Evolutionary conservation across 2,113 vertebrate species (phyloP).

Genomic region (Labrus mixtus): DNA sequence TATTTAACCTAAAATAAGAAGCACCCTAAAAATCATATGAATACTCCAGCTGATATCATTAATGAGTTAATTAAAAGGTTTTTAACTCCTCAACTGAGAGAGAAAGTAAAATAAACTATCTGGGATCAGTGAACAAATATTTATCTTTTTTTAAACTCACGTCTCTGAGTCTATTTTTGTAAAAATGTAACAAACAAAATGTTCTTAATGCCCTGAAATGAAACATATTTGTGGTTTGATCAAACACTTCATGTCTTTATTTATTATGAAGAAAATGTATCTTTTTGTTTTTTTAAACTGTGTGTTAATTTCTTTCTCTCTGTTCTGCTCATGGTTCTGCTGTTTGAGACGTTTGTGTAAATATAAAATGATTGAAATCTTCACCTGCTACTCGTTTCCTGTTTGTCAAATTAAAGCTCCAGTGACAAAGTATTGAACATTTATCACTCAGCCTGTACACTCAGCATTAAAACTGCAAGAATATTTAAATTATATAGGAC

Average conservation of each 20-base stretch:
- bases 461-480: too few species aligned
- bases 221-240: constrained; percentile 17
- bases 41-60: too few species aligned
- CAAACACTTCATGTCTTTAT: constrained; percentile 32
- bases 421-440: neutral
- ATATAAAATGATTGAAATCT: constrained; percentile 41
- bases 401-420: neutral
- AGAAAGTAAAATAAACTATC: constrained; percentile 13
- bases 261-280: constrained; percentile 47
- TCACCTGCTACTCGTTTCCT: neutral
- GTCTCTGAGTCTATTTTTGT: constrained; percentile 65
- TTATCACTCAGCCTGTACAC: too few species aligned
- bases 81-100: neutral
- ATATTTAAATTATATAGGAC: too few species aligned
- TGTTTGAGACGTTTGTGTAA: constrained; percentile 55
- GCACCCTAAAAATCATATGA: too few species aligned
- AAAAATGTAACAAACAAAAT: constrained; percentile 46
- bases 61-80: neutral
- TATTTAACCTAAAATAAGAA: too few species aligned
- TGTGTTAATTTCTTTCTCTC: constrained; percentile 31
- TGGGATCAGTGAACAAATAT: constrained; percentile 6
- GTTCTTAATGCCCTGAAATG: constrained; percentile 20
- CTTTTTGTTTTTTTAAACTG: neutral
- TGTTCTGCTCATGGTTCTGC: too few species aligned
- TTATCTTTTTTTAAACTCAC: constrained; percentile 45